Evolutionary conservation across 2,888 invertebrate species (phyloP).

Genomic region (Urechis unicinctus): DNA sequence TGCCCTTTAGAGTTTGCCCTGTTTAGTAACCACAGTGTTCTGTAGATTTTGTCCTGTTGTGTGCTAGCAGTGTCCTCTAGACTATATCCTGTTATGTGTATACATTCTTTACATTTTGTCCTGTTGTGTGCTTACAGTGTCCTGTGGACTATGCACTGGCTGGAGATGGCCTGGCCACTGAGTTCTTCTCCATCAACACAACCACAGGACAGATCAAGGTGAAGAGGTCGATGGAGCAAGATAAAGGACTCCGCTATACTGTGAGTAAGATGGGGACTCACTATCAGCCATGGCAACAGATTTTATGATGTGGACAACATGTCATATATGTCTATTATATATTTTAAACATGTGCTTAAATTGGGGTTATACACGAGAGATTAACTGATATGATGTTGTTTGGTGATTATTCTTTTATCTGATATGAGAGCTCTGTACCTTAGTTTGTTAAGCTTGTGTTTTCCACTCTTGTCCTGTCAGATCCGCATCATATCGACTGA

Average conservation of each 20-base stretch:
- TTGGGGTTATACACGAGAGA: too few species aligned
- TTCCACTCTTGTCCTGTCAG: constrained; percentile 13
- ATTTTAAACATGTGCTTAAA: too few species aligned
- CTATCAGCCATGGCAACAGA: not conserved
- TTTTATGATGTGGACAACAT: too few species aligned
- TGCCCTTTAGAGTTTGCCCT: too few species aligned
- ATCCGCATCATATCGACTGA: constrained; percentile 34
- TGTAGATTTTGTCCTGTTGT: too few species aligned
- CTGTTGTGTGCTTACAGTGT: constrained; percentile 22
- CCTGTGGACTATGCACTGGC: constrained; percentile 32
- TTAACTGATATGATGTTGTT: too few species aligned
- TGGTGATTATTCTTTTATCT: too few species aligned
- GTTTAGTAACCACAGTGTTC: too few species aligned
- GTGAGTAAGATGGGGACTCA: not conserved
- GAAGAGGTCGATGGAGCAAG: constrained; percentile 6
- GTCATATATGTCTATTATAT: too few species aligned
- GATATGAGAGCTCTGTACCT: not conserved
- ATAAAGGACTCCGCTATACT: constrained; percentile 9
- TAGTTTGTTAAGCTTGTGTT: not conserved
- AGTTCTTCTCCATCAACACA: constrained; percentile 27
- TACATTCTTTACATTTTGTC: too few species aligned
- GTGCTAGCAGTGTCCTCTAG: too few species aligned
- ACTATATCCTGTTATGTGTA: too few species aligned
- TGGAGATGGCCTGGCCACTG: constrained; percentile 29
- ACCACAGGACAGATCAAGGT: constrained; percentile 30